A percentile compares a stretch with the other conserved stretches of the same genome.
These are phyloP conservation scores for Oenanthe oenanthe DNA, from an alignment of 2,113 vertebrate species.

Conservation along the genomic window DNA sequence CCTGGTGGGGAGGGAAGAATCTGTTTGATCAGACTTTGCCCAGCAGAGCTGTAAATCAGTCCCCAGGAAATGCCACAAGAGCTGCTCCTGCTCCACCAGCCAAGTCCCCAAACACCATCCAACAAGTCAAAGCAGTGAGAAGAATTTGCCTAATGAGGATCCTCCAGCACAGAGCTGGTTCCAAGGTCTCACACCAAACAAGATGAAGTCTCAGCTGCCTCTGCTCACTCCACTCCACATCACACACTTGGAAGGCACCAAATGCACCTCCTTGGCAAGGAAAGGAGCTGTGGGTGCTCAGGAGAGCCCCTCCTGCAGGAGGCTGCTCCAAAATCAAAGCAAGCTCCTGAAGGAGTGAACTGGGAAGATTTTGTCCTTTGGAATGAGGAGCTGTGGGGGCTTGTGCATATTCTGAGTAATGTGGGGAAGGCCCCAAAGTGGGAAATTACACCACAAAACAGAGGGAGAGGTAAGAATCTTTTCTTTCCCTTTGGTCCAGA, in stretches of 20 bases:
- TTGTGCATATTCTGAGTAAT: neutral
- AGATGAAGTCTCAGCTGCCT: neutral
- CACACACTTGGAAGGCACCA: neutral
- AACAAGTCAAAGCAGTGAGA: neutral
- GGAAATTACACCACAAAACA: neutral
- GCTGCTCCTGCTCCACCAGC: neutral
- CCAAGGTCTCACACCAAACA: neutral
- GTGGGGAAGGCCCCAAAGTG: neutral
- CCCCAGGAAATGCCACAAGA: neutral
- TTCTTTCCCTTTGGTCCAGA: neutral
- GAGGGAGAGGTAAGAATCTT: neutral
- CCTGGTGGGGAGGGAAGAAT: neutral
- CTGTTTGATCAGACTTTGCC: neutral
- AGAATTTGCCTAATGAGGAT: neutral
- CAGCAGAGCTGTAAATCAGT: constrained; percentile 1
- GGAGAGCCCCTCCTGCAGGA: neutral
- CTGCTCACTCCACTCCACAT: rapidly evolving
- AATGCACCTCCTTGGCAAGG: neutral
- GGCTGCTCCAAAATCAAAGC: neutral
- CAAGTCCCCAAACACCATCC: neutral
- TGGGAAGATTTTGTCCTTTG: neutral
- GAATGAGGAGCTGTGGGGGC: neutral
- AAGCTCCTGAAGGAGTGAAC: neutral
- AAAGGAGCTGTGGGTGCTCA: neutral
- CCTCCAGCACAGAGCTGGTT: neutral